Percentiles rank a stretch among this genome's conserved stretches.
These are phyloP conservation scores for Hypomesus transpacificus DNA, from an alignment of 2,113 vertebrate species.

Conservation along the genomic window DNA sequence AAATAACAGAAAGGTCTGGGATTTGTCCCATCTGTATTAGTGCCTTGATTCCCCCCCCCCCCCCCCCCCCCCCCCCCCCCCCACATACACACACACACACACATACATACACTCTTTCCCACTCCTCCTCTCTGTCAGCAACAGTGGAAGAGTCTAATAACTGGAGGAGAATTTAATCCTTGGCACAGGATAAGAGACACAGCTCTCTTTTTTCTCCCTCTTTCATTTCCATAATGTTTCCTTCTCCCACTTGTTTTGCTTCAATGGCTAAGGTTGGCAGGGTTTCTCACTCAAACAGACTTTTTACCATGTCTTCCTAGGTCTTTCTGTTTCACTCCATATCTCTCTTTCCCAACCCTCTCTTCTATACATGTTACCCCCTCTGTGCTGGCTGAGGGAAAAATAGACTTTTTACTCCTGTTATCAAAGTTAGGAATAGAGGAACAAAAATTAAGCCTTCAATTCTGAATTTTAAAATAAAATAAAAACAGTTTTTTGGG, in stretches of 20 bases:
- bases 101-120: constrained; percentile 15
- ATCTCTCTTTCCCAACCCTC: constrained; percentile 30
- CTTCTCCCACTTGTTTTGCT: constrained; percentile 28
- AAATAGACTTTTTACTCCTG: too few relatives aligned
- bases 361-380: too few relatives aligned
- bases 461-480: not conserved
- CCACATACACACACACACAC: constrained; percentile 31
- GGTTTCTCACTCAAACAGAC: constrained; percentile 30
- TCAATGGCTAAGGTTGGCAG: constrained; percentile 34
- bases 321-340: constrained; percentile 38
- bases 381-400: too few relatives aligned
- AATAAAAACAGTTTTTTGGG: not conserved
- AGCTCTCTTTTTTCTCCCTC: constrained; percentile 62
- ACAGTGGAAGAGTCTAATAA: constrained; percentile 76
- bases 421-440: not conserved
- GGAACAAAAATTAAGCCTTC: not conserved
- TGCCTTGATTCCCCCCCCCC: constrained; percentile 47
- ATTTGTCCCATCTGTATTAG: constrained; percentile 35
- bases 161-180: constrained; percentile 76
- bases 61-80: too few relatives aligned
- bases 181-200: constrained; percentile 75
- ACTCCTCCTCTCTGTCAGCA: constrained; percentile 65
- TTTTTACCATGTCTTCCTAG: constrained; percentile 50
- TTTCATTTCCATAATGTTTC: constrained; percentile 26
- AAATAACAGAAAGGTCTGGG: constrained; percentile 24